These are phyloP conservation scores for Ictalurus furcatus DNA, from an alignment of 2,113 vertebrate species.

Conservation along the genomic window DNA sequence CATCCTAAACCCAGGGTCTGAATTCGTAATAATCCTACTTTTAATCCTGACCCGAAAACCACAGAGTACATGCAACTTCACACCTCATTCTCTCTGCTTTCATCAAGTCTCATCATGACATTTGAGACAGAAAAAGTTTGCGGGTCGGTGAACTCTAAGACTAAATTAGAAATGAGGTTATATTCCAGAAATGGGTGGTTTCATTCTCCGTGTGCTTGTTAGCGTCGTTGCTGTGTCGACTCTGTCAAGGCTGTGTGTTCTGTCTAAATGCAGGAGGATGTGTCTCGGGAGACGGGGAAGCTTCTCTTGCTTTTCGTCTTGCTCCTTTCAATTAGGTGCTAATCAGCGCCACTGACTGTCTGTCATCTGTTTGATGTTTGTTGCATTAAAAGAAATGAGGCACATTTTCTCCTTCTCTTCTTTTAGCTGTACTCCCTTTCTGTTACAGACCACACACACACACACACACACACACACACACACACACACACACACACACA, in stretches of 20 bases:
- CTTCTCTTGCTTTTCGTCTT: neutral
- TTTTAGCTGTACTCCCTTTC: neutral
- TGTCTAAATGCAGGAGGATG: neutral
- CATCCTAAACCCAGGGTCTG: no score
- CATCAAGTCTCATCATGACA: neutral
- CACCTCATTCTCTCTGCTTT: neutral
- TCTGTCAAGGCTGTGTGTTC: slow-evolving; percentile 14
- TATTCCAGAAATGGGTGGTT: slow-evolving; percentile 11
- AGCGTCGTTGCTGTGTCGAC: slow-evolving; percentile 14
- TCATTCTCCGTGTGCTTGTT: slow-evolving; percentile 27
- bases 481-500: neutral
- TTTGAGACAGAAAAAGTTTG: slow-evolving; percentile 17
- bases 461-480: neutral
- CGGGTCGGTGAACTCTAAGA: slow-evolving; percentile 11
- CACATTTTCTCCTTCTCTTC: neutral
- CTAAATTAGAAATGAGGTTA: slow-evolving; percentile 38
- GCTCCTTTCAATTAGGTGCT: slow-evolving; percentile 36
- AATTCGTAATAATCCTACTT: neutral
- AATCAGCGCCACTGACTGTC: slow-evolving; percentile 19
- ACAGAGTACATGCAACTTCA: neutral
- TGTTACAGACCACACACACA: neutral
- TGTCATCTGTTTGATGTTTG: slow-evolving; percentile 36
- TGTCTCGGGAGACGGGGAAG: neutral
- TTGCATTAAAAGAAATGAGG: neutral
- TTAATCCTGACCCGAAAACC: neutral